phyloP scores from a whole-genome alignment of 2,113 vertebrate genomes.

The Corydoras maculifer region DNA sequence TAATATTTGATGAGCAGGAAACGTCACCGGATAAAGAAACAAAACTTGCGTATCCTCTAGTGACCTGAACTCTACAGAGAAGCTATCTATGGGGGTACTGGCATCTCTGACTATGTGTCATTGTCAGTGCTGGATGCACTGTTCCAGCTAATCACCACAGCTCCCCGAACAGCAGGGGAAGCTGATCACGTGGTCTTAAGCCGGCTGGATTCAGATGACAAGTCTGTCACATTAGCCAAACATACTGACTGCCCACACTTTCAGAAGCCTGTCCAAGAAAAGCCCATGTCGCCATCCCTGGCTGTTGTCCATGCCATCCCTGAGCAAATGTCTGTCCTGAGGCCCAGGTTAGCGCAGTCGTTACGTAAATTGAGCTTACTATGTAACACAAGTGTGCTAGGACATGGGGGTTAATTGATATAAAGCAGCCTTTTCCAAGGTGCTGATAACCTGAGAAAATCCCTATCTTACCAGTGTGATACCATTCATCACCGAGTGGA shows the following conservation, averaged over 20 bases:
- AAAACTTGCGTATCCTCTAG: slow-evolving; percentile 20
- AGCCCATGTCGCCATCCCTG: slow-evolving; percentile 3
- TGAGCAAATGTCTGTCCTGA: background rate
- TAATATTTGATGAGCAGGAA: slow-evolving; percentile 23
- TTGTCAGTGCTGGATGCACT: slow-evolving; percentile 17
- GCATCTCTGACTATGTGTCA: slow-evolving; percentile 25
- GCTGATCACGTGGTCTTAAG: slow-evolving; percentile 3
- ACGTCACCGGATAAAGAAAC: slow-evolving; percentile 3
- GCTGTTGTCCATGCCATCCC: slow-evolving; percentile 7
- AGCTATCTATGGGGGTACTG: slow-evolving; percentile 26
- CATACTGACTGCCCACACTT: slow-evolving; percentile 9
- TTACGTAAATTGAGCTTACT: no score
- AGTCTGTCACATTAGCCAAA: slow-evolving; percentile 23
- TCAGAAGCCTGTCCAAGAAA: background rate
- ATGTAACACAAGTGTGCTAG: background rate
- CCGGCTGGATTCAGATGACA: slow-evolving; percentile 25
- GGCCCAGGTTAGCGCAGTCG: background rate
- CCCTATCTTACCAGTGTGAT: slow-evolving; percentile 23
- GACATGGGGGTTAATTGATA: slow-evolving; percentile 30
- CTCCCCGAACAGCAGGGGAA: slow-evolving; percentile 18
- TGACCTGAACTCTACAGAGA: slow-evolving; percentile 21
- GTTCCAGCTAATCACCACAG: slow-evolving; percentile 24
- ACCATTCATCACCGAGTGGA: slow-evolving; percentile 30
- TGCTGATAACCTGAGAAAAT: slow-evolving; percentile 36
- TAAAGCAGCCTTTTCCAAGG: slow-evolving; percentile 30